These are phyloP conservation scores for Pseudomyrmex cubaensis DNA, from an alignment of 1,140 invertebrate genomes.

Conservation along the genomic window DNA sequence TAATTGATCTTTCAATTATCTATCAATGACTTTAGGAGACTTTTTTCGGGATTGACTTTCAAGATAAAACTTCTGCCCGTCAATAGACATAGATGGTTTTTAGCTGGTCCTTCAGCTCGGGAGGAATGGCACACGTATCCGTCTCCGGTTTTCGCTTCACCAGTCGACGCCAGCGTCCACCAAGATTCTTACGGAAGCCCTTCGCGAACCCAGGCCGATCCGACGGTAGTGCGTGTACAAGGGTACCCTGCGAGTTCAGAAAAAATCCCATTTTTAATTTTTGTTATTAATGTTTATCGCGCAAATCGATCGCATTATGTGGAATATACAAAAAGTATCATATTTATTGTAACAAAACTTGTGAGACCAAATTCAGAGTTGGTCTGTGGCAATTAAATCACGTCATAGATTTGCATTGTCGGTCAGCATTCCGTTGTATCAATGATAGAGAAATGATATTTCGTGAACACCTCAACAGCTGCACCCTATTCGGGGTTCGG, in stretches of 20 bases:
- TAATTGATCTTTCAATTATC: constrained; percentile 19
- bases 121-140: constrained; percentile 93
- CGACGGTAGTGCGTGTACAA: constrained; percentile 89
- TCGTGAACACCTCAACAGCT: constrained; percentile 70
- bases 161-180: constrained; percentile 92
- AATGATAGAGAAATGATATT: constrained; percentile 65
- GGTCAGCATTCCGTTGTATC: constrained; percentile 22
- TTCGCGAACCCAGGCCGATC: constrained; percentile 91
- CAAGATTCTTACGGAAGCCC: constrained; percentile 92
- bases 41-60: constrained; percentile 63
- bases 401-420: not conserved
- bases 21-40: constrained; percentile 49
- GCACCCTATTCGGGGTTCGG: constrained; percentile 75
- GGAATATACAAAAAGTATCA: not conserved
- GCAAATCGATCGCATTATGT: not conserved
- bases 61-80: constrained; percentile 68
- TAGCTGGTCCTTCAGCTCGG: constrained; percentile 93
- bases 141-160: constrained; percentile 92
- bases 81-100: constrained; percentile 96
- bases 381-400: not conserved
- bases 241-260: constrained; percentile 88
- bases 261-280: not conserved
- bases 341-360: not conserved
- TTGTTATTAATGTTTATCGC: not conserved
- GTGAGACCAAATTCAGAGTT: not conserved